Base-by-base conservation (phyloP, 2,113 vertebrate genomes). In the Urocitellus parryii region DNA sequence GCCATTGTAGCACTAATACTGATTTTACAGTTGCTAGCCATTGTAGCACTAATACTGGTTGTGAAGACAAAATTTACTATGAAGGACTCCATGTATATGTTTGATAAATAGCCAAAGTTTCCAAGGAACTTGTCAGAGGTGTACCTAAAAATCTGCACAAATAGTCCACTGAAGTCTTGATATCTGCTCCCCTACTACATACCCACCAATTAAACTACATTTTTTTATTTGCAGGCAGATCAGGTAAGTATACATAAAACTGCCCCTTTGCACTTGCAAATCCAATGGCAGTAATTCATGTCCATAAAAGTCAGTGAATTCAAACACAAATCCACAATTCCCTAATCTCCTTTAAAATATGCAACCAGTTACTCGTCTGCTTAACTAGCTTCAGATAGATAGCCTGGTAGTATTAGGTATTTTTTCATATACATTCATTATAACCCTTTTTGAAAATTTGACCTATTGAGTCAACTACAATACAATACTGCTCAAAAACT, bases 401-500 rank as follows among this genome's bases (percentile, higher is more conserved):
- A 95, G 61, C 42, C 67, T 92, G 17, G 63, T 81, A 85, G 86
- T 72, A 85, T 67, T 17, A 70, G 72, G 76, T 96, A 78, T 58
- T 65, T 87, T 97, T 81, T 70, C 39, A 45, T 86, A 79, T 81
- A 48, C 4, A 87, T 94, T 97, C 7, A 83, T 96, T 96, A 88
- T 97, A 97, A 94, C 74, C 90, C 81, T 88, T 97, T 98, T 92
- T 96, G 97, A 97, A 98, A 98, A 97, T 97, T 93, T 97, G 96
- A 91, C 96, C 97, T 97, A 97, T 65, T 2, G 97, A 98, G 97
- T 98, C 96, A 97, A 97, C 96, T 98, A 98, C 93, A 97, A 97
- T 98, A 98, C 98, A 97, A 98, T 98, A 98, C 97, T 98, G 98
- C 98, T 98, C 98, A 98, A 98, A 98, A 98, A 97, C 98, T 97